These are phyloP conservation scores for Agelastica alni DNA, from an alignment of 2,888 invertebrate species.

Conservation along the genomic window DNA sequence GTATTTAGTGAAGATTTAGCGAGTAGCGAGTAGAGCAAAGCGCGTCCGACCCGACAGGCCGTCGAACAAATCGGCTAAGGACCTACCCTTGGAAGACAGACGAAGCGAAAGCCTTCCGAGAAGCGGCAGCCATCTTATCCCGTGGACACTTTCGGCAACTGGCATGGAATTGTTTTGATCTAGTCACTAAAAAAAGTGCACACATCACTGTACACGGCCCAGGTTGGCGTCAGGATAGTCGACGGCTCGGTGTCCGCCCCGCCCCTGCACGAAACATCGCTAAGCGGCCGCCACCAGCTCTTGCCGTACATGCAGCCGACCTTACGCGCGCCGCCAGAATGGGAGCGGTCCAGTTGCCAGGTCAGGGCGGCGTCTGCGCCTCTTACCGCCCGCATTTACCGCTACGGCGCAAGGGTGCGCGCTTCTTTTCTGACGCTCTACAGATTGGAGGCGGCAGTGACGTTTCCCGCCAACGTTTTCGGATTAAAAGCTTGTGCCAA, in stretches of 20 bases:
- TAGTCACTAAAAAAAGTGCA: slow-evolving; percentile 43
- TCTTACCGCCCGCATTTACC: slow-evolving; percentile 15
- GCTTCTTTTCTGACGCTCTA: background rate
- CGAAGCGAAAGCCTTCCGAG: slow-evolving; percentile 44
- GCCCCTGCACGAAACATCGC: slow-evolving; percentile 57
- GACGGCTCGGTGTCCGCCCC: slow-evolving; percentile 55
- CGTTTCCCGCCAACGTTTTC: slow-evolving; percentile 16
- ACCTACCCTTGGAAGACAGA: slow-evolving; percentile 50
- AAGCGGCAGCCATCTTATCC: slow-evolving; percentile 54
- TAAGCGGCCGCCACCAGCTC: slow-evolving; percentile 54
- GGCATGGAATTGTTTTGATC: slow-evolving; percentile 31
- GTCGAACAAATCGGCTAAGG: slow-evolving; percentile 22
- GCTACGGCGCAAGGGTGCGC: slow-evolving; percentile 11
- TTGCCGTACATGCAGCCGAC: slow-evolving; percentile 55
- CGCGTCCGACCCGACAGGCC: background rate
- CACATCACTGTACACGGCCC: slow-evolving; percentile 47
- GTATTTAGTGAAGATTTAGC: background rate
- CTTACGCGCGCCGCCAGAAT: slow-evolving; percentile 62
- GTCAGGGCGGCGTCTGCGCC: slow-evolving; percentile 49
- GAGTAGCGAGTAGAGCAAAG: slow-evolving; percentile 13
- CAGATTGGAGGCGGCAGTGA: slow-evolving; percentile 8
- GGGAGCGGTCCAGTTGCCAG: slow-evolving; percentile 60
- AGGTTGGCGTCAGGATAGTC: slow-evolving; percentile 53
- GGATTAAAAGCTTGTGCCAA: too few species aligned
- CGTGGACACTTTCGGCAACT: slow-evolving; percentile 32